These are phyloP conservation scores for Lytechinus pictus DNA, from an alignment of 35 echinoderm and acorn worm species.

Conservation along the genomic window DNA sequence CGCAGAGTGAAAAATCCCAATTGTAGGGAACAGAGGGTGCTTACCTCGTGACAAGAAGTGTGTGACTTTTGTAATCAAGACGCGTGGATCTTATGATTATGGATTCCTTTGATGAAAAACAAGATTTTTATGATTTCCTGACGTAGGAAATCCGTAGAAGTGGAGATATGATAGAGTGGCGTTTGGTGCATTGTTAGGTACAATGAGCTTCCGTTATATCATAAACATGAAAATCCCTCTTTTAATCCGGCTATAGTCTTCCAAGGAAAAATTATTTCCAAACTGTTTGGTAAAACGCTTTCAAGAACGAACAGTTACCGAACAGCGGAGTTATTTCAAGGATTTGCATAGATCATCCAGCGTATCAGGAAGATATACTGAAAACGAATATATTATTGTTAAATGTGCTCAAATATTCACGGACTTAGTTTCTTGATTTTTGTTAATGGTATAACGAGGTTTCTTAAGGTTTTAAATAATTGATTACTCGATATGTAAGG, in stretches of 20 bases:
- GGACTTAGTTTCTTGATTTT: too few relatives aligned
- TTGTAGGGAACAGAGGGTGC: too few relatives aligned
- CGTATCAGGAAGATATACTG: too few relatives aligned
- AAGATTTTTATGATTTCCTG: not conserved
- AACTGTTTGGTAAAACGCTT: not conserved
- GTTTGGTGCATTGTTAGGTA: not conserved
- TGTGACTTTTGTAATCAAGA: not conserved
- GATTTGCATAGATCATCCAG: too few relatives aligned
- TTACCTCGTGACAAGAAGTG: not conserved
- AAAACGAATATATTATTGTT: too few relatives aligned
- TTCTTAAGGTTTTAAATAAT: too few relatives aligned
- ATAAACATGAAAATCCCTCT: not conserved
- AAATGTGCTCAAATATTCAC: too few relatives aligned
- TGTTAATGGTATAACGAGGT: too few relatives aligned
- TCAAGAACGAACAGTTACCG: too few relatives aligned
- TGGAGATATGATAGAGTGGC: not conserved
- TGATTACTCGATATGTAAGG: too few relatives aligned
- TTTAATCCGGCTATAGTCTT: not conserved
- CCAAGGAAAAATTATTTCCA: not conserved
- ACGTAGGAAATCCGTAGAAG: not conserved
- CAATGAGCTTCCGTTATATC: not conserved
- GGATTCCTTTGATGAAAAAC: not conserved
- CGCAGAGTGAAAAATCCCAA: too few relatives aligned
- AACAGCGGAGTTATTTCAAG: too few relatives aligned
- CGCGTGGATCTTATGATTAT: not conserved